These are phyloP conservation scores for Silurus asotus DNA, from an alignment of 2,113 vertebrate species.

Conservation along the genomic window DNA sequence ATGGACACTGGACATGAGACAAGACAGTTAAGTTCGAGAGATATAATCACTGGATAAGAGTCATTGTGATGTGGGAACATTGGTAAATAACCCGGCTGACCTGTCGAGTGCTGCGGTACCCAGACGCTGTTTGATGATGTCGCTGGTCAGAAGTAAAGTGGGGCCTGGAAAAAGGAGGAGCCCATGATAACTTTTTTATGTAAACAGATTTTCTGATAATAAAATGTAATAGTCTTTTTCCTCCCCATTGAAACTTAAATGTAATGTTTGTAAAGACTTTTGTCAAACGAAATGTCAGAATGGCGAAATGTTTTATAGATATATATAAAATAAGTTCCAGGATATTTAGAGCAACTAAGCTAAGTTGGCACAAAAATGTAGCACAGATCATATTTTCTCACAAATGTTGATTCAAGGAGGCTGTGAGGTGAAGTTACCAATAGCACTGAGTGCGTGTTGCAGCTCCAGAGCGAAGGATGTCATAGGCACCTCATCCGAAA, in stretches of 20 bases:
- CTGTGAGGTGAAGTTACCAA: slow-evolving; percentile 72
- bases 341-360: background rate
- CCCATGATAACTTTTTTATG: background rate
- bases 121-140: slow-evolving; percentile 86
- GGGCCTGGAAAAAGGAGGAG: slow-evolving; percentile 73
- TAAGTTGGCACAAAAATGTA: background rate
- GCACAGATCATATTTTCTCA: background rate
- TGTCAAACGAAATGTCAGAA: too few relatives aligned
- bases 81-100: slow-evolving; percentile 59
- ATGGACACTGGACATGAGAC: slow-evolving; percentile 73
- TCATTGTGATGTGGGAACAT: background rate
- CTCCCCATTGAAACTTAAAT: background rate
- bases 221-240: background rate
- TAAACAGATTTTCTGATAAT: background rate
- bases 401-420: background rate
- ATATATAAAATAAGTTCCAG: background rate
- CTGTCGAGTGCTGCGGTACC: slow-evolving; percentile 92
- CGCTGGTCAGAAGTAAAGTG: slow-evolving; percentile 86
- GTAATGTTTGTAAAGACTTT: too few relatives aligned
- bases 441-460: slow-evolving; percentile 83
- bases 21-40: background rate
- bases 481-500: slow-evolving; percentile 90
- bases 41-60: background rate
- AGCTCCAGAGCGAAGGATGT: slow-evolving; percentile 90
- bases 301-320: too few relatives aligned